Conservation (phyloP, 2,113 vertebrate genomes). For the Anhinga anhinga region DNA sequence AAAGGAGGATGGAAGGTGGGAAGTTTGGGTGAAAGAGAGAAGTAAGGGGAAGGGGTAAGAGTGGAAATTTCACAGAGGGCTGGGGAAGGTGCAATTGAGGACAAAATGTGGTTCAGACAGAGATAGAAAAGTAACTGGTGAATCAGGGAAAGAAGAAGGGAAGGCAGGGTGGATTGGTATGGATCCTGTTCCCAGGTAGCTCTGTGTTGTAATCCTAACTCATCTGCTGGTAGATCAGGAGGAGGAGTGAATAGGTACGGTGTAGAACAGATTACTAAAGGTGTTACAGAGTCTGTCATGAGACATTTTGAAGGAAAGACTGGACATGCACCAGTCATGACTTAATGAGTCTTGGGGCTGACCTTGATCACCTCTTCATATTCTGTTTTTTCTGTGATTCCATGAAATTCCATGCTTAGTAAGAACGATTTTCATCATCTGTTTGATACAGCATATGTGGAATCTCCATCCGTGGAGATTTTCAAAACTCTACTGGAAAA, state of each 20-base stretch:
- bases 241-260: not conserved
- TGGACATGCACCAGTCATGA: not conserved
- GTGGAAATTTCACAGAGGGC: not conserved
- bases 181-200: not conserved
- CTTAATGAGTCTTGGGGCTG: not conserved
- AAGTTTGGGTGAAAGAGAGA: not conserved
- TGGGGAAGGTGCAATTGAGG: not conserved
- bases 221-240: not conserved
- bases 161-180: not conserved
- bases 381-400: not conserved
- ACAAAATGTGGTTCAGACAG: accelerated
- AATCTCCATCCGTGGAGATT: not conserved
- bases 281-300: not conserved
- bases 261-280: not conserved
- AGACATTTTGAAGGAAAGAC: not conserved
- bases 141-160: not conserved
- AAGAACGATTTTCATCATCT: not conserved
- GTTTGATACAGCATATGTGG: accelerated
- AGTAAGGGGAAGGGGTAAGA: not conserved
- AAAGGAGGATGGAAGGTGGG: not conserved
- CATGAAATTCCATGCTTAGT: not conserved
- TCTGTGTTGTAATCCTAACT: not conserved
- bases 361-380: not conserved
- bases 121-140: not conserved
- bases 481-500: not conserved